Percentiles rank a stretch among this genome's conserved stretches.
Evolutionary conservation across 2,113 vertebrate genomes (phyloP).

Genomic region (Microtus pennsylvanicus): DNA sequence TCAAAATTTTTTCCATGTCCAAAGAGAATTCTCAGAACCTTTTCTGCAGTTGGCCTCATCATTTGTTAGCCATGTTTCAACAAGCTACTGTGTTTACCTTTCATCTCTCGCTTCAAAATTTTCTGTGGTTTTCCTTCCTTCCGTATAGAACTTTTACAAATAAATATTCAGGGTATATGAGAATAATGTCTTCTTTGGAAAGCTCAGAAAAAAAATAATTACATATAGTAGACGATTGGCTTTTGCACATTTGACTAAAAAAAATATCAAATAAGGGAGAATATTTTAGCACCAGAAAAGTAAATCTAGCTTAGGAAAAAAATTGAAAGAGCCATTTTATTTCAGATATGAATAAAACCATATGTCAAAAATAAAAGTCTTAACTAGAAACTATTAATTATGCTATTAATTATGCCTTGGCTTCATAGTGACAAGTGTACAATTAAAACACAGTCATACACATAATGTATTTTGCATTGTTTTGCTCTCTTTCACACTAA

Average conservation of each 20-base stretch:
- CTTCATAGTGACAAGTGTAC: background rate
- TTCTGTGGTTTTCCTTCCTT: conserved; percentile 75
- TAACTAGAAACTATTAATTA: conserved; percentile 41
- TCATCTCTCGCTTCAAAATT: conserved; percentile 64
- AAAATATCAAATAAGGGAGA: conserved; percentile 66
- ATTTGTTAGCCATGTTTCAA: conserved; percentile 64
- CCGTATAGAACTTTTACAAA: conserved; percentile 68
- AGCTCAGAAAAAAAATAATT: conserved; percentile 62
- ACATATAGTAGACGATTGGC: background rate
- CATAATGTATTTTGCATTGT: background rate
- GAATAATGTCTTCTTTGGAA: conserved; percentile 69
- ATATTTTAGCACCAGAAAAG: conserved; percentile 37
- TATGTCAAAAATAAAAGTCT: conserved; percentile 44
- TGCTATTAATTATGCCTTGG: background rate
- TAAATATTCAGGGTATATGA: conserved; percentile 67
- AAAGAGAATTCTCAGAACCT: conserved; percentile 22
- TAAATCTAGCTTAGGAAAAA: conserved; percentile 65
- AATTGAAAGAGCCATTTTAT: conserved; percentile 39
- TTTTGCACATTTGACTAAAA: conserved; percentile 52
- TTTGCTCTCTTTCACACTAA: background rate
- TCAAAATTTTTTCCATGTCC: background rate
- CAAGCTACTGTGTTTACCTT: conserved; percentile 64
- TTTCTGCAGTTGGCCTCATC: conserved; percentile 15
- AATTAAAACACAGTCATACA: background rate
- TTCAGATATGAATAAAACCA: conserved; percentile 57